phyloP scores from a whole-genome alignment of 1,140 invertebrate genomes.

The Caerostris extrusa region DNA sequence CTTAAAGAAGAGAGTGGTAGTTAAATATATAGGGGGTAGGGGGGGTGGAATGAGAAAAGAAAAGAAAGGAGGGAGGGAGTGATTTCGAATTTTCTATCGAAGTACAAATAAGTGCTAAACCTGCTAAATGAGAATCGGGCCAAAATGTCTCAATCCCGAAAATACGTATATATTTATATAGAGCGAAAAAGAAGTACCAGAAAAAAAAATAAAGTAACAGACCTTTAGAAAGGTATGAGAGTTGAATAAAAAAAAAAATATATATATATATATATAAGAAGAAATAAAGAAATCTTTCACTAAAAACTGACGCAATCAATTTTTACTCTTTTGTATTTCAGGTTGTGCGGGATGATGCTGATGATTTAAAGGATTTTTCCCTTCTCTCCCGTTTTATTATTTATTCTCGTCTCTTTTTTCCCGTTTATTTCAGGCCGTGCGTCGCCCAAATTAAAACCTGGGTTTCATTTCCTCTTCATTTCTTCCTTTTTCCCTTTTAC shows the following conservation, averaged over 20 bases:
- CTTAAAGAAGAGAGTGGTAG: constrained; percentile 77
- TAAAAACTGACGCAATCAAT: constrained; percentile 77
- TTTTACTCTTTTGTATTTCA: constrained; percentile 77
- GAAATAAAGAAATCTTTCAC: constrained; percentile 71
- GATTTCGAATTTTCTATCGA: constrained; percentile 76
- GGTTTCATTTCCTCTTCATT: constrained; percentile 77
- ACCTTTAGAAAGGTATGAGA: background rate
- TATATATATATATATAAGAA: background rate
- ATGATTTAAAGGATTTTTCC: constrained; percentile 77
- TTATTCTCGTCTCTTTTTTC: constrained; percentile 58
- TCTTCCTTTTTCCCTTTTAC: constrained; percentile 31
- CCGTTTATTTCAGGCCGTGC: constrained; percentile 63
- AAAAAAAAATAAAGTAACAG: constrained; percentile 56
- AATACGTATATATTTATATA: constrained; percentile 58
- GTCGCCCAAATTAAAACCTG: constrained; percentile 75
- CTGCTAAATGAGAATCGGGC: constrained; percentile 74
- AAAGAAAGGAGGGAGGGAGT: background rate
- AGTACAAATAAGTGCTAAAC: constrained; percentile 78
- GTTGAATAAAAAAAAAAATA: constrained; percentile 41
- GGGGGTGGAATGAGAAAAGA: background rate
- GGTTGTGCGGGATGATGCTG: constrained; percentile 74
- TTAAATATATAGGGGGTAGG: constrained; percentile 65
- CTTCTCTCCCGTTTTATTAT: constrained; percentile 58
- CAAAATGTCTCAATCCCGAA: constrained; percentile 61
- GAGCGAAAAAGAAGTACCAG: constrained; percentile 26